Percentiles rank a stretch among this genome's conserved stretches.
Evolutionary conservation across 1,140 invertebrate species (phyloP).

Genomic region (Gonioctena quinquepunctata): DNA sequence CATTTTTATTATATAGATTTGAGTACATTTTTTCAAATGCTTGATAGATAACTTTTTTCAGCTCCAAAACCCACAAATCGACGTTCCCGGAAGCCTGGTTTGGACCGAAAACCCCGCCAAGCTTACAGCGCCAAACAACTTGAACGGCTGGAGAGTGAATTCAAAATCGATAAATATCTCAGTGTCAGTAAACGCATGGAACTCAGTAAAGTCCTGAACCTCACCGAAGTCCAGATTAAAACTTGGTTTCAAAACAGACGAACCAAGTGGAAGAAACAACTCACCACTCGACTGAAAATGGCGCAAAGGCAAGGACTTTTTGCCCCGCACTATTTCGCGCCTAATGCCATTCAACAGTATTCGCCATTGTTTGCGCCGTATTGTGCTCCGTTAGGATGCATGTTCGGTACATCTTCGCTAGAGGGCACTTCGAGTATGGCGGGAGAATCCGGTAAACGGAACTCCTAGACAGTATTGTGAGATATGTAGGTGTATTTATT

Average conservation of each 20-base stretch:
- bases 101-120: slow-evolving; percentile 91
- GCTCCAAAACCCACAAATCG: slow-evolving; percentile 78
- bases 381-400: slow-evolving; percentile 60
- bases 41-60: too few species aligned
- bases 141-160: slow-evolving; percentile 87
- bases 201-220: slow-evolving; percentile 80
- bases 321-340: slow-evolving; percentile 69
- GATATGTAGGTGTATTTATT: too few species aligned
- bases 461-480: not conserved
- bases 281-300: slow-evolving; percentile 85
- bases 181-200: slow-evolving; percentile 95
- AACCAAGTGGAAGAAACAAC: slow-evolving; percentile 96
- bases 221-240: slow-evolving; percentile 96
- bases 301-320: slow-evolving; percentile 83
- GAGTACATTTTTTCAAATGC: too few species aligned
- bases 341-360: slow-evolving; percentile 63
- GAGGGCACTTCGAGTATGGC: not conserved
- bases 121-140: slow-evolving; percentile 94
- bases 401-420: slow-evolving; percentile 56
- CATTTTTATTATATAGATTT: too few species aligned
- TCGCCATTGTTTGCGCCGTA: slow-evolving; percentile 61
- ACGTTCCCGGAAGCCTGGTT: slow-evolving; percentile 78
- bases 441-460: not conserved
- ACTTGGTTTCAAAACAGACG: slow-evolving; percentile 94
- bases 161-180: slow-evolving; percentile 93